phyloP scores from a whole-genome alignment of 2,797 vertebrate species.

The Sciurus carolinensis region DNA sequence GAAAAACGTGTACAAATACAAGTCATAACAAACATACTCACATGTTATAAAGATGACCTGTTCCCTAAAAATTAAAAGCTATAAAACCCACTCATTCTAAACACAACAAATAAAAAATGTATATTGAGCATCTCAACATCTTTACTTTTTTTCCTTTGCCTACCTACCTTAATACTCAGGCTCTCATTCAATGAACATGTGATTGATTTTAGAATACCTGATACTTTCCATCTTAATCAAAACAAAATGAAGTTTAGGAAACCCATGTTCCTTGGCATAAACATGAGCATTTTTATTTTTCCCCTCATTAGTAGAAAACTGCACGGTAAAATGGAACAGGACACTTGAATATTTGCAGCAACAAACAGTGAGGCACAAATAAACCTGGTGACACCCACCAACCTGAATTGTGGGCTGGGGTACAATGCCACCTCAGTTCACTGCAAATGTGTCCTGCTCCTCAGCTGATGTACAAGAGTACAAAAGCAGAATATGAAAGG shows the following conservation, averaged over 20 bases:
- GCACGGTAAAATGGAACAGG: background rate
- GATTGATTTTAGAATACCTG: background rate
- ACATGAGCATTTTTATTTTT: background rate
- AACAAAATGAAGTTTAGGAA: background rate
- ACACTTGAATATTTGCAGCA: background rate
- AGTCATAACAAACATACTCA: slow-evolving; percentile 7
- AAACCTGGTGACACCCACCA: background rate
- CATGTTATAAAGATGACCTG: background rate
- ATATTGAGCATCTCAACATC: background rate
- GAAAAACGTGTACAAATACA: background rate
- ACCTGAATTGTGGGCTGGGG: background rate
- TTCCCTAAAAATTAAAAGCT: slow-evolving; percentile 45
- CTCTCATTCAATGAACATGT: background rate
- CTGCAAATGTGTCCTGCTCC: background rate
- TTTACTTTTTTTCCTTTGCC: background rate
- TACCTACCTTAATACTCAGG: background rate
- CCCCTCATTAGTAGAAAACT: background rate
- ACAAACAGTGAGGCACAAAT: background rate
- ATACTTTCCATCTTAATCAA: background rate
- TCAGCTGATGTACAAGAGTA: background rate
- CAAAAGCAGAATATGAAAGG: background rate
- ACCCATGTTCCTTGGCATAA: background rate
- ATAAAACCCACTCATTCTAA: background rate
- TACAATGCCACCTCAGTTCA: background rate
- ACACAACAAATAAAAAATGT: background rate